These are phyloP conservation scores for Emydocephalus ijimae DNA, from an alignment of 2,113 vertebrate species.

Conservation along the genomic window DNA sequence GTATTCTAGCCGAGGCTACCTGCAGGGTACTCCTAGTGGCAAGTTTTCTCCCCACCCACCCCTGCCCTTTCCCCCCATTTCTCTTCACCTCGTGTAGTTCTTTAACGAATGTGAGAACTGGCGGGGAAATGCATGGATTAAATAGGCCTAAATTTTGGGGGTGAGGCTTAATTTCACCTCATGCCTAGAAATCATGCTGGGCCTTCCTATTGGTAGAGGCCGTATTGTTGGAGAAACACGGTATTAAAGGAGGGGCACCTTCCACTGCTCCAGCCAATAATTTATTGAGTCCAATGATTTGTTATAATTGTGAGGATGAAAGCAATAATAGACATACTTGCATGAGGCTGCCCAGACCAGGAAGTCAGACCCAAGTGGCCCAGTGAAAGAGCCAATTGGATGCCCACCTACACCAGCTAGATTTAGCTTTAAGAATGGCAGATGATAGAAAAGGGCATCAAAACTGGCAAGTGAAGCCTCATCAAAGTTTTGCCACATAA, in stretches of 20 bases:
- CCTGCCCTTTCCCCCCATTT: too few relatives aligned
- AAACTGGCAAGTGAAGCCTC: background rate
- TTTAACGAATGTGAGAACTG: too few relatives aligned
- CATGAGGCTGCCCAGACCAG: background rate
- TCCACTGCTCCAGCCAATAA: background rate
- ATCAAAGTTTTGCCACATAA: background rate
- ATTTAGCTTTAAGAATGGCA: background rate
- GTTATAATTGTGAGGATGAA: background rate
- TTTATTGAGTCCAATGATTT: background rate
- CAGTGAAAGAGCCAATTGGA: background rate
- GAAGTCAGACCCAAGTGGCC: background rate
- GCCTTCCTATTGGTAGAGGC: too few relatives aligned
- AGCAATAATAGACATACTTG: background rate
- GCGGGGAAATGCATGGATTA: too few relatives aligned
- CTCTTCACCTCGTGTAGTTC: too few relatives aligned
- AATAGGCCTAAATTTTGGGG: too few relatives aligned
- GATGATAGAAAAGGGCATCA: background rate
- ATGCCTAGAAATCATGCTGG: too few relatives aligned
- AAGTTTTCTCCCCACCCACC: too few relatives aligned
- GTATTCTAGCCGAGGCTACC: too few relatives aligned
- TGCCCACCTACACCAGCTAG: background rate
- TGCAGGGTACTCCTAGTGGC: too few relatives aligned
- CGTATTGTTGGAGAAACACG: too few relatives aligned
- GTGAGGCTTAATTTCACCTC: too few relatives aligned
- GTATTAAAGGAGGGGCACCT: background rate